phyloP scores from a whole-genome alignment of 2,113 vertebrate genomes.

The Gallinago jamesoni region DNA sequence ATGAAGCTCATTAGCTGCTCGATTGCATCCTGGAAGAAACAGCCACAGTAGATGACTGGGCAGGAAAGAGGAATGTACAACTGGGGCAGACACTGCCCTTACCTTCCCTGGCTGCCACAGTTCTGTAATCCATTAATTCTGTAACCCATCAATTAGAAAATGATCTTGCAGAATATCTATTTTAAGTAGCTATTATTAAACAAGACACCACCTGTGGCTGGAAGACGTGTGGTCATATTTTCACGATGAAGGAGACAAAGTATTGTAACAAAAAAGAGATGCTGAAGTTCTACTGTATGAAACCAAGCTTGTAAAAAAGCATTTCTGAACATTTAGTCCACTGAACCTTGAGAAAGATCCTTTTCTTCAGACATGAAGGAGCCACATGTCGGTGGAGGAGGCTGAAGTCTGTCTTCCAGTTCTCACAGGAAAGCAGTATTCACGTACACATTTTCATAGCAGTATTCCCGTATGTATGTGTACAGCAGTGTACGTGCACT shows the following conservation, averaged over 20 bases:
- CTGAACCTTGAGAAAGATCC: not conserved
- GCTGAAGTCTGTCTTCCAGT: not conserved
- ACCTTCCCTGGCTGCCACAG: not conserved
- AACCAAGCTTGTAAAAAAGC: not conserved
- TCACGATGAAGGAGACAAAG: not conserved
- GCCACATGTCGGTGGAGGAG: not conserved
- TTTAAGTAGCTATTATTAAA: not conserved
- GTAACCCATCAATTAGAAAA: not conserved
- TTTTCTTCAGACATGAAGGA: not conserved
- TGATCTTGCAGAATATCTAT: not conserved
- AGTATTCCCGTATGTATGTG: rapidly evolving
- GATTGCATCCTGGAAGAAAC: not conserved
- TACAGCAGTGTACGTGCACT: not conserved
- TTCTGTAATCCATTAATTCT: not conserved
- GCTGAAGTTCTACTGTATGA: not conserved
- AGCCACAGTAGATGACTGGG: not conserved
- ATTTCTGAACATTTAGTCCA: not conserved
- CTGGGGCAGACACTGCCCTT: not conserved
- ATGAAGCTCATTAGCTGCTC: not conserved
- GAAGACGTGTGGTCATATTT: not conserved
- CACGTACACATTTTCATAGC: not conserved
- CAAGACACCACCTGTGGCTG: not conserved
- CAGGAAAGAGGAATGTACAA: not conserved
- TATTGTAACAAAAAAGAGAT: not conserved
- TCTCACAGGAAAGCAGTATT: not conserved